Conservation (phyloP, 1,140 invertebrate genomes). For the Gonatopus flavifemur region DNA sequence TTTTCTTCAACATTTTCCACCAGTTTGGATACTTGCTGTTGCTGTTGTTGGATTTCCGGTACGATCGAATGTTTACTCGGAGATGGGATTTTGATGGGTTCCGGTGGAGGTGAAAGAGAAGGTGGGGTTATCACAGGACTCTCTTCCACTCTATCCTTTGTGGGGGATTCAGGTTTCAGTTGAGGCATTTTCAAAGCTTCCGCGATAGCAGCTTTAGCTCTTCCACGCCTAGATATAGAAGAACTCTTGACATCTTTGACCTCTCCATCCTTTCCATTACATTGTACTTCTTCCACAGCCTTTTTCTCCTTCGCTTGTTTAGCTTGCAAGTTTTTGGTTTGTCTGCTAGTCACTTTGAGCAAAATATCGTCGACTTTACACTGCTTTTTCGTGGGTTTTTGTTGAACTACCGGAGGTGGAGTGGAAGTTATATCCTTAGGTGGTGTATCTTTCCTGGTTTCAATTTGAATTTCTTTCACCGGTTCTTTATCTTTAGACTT, state of each 20-base stretch:
- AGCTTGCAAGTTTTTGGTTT: slow-evolving; percentile 41
- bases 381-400: slow-evolving; percentile 40
- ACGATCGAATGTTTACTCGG: slow-evolving; percentile 34
- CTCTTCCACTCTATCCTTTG: slow-evolving; percentile 19
- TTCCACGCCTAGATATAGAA: slow-evolving; percentile 36
- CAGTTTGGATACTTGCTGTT: too few relatives aligned
- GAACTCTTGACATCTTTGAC: slow-evolving; percentile 25
- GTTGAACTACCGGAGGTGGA: neutral
- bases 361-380: slow-evolving; percentile 54
- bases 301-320: slow-evolving; percentile 47
- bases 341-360: slow-evolving; percentile 47
- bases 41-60: slow-evolving; percentile 27
- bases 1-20: slow-evolving; percentile 11
- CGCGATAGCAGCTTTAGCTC: slow-evolving; percentile 30
- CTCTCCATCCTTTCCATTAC: slow-evolving; percentile 39
- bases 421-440: slow-evolving; percentile 6
- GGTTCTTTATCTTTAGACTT: too few relatives aligned
- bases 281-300: slow-evolving; percentile 22
- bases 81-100: slow-evolving; percentile 10
- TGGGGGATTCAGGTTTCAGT: slow-evolving; percentile 21
- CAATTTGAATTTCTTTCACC: slow-evolving; percentile 5
- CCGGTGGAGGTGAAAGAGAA: slow-evolving; percentile 21
- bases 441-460: slow-evolving; percentile 14
- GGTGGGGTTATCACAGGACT: slow-evolving; percentile 29
- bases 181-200: slow-evolving; percentile 37